A percentile compares a stretch with the other conserved stretches of the same genome.
phyloP scores from a whole-genome alignment of 1,140 invertebrate species.

The Drosophila persimilis region DNA sequence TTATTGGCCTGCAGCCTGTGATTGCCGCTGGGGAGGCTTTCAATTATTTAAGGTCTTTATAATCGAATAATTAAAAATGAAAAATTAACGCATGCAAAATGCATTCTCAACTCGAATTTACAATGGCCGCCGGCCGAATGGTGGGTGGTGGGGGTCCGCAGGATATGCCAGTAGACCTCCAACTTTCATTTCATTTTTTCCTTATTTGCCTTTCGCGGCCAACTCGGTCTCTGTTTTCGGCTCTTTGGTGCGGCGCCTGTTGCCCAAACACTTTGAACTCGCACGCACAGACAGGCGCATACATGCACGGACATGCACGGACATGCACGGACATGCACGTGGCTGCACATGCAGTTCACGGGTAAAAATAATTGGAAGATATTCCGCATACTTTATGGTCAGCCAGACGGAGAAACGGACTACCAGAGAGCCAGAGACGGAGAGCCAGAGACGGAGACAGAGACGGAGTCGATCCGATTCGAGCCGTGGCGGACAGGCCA shows the following conservation, averaged over 20 bases:
- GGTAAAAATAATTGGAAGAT: constrained; percentile 76
- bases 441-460: too few relatives aligned
- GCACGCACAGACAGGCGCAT: constrained; percentile 32
- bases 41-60: constrained; percentile 79
- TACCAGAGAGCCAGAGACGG: not conserved
- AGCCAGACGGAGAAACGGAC: constrained; percentile 11
- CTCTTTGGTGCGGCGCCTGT: constrained; percentile 12
- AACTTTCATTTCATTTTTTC: constrained; percentile 38
- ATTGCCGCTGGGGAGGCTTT: constrained; percentile 45
- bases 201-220: constrained; percentile 28
- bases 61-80: constrained; percentile 81
- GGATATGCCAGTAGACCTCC: constrained; percentile 21
- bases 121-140: constrained; percentile 28
- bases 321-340: not conserved
- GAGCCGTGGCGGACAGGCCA: constrained; percentile 3
- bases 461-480: too few relatives aligned
- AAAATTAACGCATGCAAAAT: constrained; percentile 80
- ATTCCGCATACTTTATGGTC: constrained; percentile 72
- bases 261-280: constrained; percentile 70
- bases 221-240: too few relatives aligned
- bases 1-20: constrained; percentile 30
- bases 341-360: constrained; percentile 31
- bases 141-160: constrained; percentile 1
- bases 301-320: not conserved
- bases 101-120: constrained; percentile 73